These are phyloP conservation scores for Monochamus saltuarius DNA, from an alignment of 1,140 invertebrate species.

Conservation along the genomic window DNA sequence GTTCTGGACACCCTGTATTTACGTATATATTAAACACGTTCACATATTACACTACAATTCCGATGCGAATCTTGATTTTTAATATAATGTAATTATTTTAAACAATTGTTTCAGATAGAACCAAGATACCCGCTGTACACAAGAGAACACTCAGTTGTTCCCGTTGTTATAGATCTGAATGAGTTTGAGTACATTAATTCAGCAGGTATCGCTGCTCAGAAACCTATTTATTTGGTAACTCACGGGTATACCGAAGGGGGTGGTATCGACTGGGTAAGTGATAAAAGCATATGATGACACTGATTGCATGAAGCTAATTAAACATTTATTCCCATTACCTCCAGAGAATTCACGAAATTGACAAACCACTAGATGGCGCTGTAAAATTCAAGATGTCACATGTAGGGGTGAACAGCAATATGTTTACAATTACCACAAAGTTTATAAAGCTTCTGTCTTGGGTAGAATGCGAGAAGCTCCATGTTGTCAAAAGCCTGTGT, in stretches of 20 bases:
- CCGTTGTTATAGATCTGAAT: constrained; percentile 64
- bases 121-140: constrained; percentile 58
- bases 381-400: too few species aligned
- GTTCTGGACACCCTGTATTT: too few species aligned
- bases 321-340: background rate
- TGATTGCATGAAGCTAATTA: background rate
- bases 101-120: constrained; percentile 51
- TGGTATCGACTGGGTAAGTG: constrained; percentile 71
- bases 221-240: constrained; percentile 72
- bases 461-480: too few species aligned
- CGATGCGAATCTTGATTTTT: background rate
- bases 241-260: constrained; percentile 87
- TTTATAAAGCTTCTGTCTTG: too few species aligned
- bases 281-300: background rate
- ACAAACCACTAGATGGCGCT: too few species aligned
- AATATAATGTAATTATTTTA: background rate
- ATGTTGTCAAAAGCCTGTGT: too few species aligned
- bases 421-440: too few species aligned
- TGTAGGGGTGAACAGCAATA: too few species aligned
- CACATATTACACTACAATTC: background rate
- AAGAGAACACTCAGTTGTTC: constrained; percentile 55
- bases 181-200: constrained; percentile 60
- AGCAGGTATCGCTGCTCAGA: constrained; percentile 60
- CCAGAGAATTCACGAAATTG: too few species aligned
- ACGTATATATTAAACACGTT: too few species aligned